Percentiles rank a stretch among this genome's conserved stretches.
Evolutionary conservation across 1,140 invertebrate genomes (phyloP).

Genomic region (Holotrichia oblita): DNA sequence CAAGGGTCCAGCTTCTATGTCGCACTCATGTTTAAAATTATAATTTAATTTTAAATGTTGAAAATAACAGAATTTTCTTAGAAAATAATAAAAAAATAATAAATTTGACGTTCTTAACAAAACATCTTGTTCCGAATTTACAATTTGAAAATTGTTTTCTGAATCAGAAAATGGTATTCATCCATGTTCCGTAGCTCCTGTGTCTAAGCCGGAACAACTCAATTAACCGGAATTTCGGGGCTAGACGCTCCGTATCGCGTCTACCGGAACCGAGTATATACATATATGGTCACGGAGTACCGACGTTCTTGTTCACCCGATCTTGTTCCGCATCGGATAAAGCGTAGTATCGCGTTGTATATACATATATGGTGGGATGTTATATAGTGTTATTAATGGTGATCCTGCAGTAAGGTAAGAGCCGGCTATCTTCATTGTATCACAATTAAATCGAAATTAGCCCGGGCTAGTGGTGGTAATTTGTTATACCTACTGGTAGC

Average conservation of each 20-base stretch:
- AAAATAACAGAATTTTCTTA: too few species aligned
- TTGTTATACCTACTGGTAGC: not conserved
- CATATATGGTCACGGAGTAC: not conserved
- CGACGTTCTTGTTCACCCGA: not conserved
- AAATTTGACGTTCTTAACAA: too few species aligned
- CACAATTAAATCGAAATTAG: constrained; percentile 36
- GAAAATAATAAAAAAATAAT: too few species aligned
- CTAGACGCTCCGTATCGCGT: not conserved
- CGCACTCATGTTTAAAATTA: too few species aligned
- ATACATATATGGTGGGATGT: too few species aligned
- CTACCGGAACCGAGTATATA: not conserved
- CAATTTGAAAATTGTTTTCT: too few species aligned
- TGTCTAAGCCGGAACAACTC: not conserved
- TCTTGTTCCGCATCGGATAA: not conserved
- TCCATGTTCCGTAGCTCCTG: not conserved
- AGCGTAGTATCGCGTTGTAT: not conserved
- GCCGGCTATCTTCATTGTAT: constrained; percentile 23
- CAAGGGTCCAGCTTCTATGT: not conserved
- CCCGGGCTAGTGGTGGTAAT: not conserved
- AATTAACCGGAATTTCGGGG: constrained; percentile 23
- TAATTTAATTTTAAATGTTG: too few species aligned
- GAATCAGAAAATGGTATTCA: too few species aligned
- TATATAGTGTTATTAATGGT: constrained; percentile 33
- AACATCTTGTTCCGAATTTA: constrained; percentile 15
- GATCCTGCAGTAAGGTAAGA: constrained; percentile 2